phyloP scores from a whole-genome alignment of 2,797 vertebrate species.

The Crenichthys baileyi region DNA sequence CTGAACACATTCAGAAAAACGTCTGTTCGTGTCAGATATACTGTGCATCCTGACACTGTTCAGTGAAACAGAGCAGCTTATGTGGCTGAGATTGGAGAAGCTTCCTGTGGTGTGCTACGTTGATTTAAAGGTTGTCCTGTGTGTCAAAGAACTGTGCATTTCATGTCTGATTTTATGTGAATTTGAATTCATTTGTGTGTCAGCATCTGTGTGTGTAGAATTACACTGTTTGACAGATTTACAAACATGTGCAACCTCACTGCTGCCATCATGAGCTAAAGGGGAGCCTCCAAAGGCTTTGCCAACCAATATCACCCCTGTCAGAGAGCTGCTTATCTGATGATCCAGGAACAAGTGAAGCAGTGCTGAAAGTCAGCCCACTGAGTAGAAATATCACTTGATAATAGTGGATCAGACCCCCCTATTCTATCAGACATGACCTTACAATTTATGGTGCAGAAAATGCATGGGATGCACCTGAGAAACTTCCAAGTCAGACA shows the following conservation, averaged over 20 bases:
- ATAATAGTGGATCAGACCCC: constrained; percentile 55
- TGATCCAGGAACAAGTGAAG: constrained; percentile 61
- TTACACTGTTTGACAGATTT: background rate
- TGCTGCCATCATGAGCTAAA: constrained; percentile 17
- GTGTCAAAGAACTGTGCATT: background rate
- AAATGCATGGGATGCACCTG: constrained; percentile 29
- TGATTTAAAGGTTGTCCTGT: background rate
- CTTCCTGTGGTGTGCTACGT: too few relatives aligned
- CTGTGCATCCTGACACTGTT: background rate
- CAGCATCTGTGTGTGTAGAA: background rate
- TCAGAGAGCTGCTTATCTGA: constrained; percentile 61
- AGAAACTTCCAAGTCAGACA: constrained; percentile 42
- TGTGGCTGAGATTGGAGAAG: background rate
- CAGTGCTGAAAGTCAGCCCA: constrained; percentile 44
- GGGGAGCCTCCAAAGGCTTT: constrained; percentile 41
- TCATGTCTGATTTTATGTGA: background rate
- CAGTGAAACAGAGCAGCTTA: background rate
- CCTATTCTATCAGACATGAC: constrained; percentile 50
- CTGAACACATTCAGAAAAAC: background rate
- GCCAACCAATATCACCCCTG: constrained; percentile 53
- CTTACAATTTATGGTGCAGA: constrained; percentile 59
- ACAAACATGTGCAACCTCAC: constrained; percentile 13
- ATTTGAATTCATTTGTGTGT: background rate
- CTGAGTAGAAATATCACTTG: constrained; percentile 59
- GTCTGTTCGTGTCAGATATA: background rate